Evolutionary conservation across 2,888 invertebrate genomes (phyloP).

Genomic region (Scrobipalpa atriplicella): DNA sequence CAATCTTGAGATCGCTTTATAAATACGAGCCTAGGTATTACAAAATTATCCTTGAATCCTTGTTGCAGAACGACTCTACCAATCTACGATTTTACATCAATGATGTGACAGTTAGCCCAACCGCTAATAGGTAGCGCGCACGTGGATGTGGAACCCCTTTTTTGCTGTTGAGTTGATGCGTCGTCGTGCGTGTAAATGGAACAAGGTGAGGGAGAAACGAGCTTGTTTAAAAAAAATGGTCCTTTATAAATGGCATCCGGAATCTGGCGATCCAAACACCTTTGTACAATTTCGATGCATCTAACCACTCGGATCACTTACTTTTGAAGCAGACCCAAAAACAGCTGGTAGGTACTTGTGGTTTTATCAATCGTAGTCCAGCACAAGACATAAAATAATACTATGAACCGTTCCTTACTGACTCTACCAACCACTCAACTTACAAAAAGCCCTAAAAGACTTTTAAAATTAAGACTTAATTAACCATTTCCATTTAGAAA

Average conservation of each 20-base stretch:
- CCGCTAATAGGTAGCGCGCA: conserved; percentile 12
- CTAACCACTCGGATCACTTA: no score
- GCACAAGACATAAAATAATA: no score
- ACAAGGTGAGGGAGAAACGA: no score
- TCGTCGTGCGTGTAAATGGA: neutral
- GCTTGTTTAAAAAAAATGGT: no score
- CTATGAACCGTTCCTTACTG: neutral
- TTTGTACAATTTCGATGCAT: no score
- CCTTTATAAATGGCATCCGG: no score
- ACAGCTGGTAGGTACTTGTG: neutral
- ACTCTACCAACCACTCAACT: conserved; percentile 12
- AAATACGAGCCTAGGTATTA: no score
- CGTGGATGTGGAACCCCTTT: conserved; percentile 18
- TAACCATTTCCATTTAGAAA: conserved; percentile 51
- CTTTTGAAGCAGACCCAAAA: neutral
- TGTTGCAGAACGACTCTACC: no score
- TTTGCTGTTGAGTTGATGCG: conserved; percentile 15
- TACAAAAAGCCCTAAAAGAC: conserved; percentile 23
- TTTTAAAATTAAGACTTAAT: conserved; percentile 38
- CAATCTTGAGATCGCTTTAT: no score
- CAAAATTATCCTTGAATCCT: no score
- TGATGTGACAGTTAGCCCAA: neutral
- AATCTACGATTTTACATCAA: neutral
- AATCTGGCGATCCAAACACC: no score
- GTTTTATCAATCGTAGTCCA: no score